Conservation (phyloP, 2,113 vertebrate species). For the Pteruthius melanotis region DNA sequence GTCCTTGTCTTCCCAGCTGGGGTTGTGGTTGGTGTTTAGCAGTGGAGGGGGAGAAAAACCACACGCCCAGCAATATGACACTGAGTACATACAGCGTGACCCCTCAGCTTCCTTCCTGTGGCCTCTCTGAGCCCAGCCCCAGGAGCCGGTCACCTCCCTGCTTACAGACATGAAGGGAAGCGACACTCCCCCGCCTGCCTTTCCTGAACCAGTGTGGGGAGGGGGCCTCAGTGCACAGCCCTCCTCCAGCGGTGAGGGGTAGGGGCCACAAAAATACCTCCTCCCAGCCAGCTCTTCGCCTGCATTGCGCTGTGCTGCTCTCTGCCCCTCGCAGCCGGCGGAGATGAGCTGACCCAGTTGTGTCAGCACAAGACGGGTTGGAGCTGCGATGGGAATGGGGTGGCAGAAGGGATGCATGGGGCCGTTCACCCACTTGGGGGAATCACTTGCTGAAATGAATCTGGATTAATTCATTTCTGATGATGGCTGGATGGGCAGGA, state of each 20-base stretch:
- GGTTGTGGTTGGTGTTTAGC: neutral
- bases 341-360: slow-evolving; percentile 41
- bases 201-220: neutral
- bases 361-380: neutral
- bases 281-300: accelerated
- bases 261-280: neutral
- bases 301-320: accelerated
- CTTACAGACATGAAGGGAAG: neutral
- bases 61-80: neutral
- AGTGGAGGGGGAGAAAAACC: neutral
- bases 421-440: neutral
- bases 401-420: neutral
- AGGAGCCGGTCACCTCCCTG: neutral
- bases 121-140: neutral
- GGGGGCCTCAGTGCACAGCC: neutral
- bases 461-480: neutral
- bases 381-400: neutral
- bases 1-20: neutral
- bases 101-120: neutral
- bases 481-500: neutral
- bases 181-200: neutral
- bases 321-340: accelerated
- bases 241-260: accelerated
- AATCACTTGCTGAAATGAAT: neutral
- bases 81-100: neutral